Evolutionary conservation across 1,140 invertebrate genomes (phyloP), one percentile per base, ranked within the genome.

Genomic region (Lasaia peninsularis): DNA sequence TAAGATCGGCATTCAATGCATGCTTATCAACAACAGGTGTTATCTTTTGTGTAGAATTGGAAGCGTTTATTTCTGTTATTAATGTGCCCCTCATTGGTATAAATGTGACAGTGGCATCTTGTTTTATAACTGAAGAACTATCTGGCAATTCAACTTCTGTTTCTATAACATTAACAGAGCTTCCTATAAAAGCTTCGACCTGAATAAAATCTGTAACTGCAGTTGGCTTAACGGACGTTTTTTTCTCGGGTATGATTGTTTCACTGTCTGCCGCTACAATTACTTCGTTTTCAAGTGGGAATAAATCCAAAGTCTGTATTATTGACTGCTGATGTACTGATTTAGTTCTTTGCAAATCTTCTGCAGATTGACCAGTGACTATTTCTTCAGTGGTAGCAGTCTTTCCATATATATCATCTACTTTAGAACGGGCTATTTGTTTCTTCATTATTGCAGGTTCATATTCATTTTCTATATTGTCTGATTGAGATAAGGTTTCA

Each of bases 331-430:
- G 63, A 24, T 56, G 37, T 16, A 31, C 32, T 14, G 60, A 7
- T 54, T 62, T 62, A 48, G 69, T 48, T 21, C 64, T 63, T 16
- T 48, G 31, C 31, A 86, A 62, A 18, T 75, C 70, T 60, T 71
- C 55, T 28, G 68, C 59, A 9, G 52, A 55, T 62, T 84, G 71
- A 48, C 59, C 75, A 7, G 68, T 31, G 20, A 79, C 54, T 35
- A 80, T 50, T 74, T 84, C 81, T 66, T 84, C 73, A 16, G 67
- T 66, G n/a, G 70, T 71, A 20, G 80, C 75, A 21, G 70, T 60
- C 73, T 88, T 88, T 11, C 73, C 74, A 67, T 83, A 83, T 28
- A 80, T 63, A 44, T 83, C 71, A 65, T 88, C 83, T 24, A 86
- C 66, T 66, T 75, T 84, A 12, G 59, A 14, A 33, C 40, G 10